phyloP scores from a whole-genome alignment of 1,140 invertebrate genomes.

The Lutraria rhynchaena region DNA sequence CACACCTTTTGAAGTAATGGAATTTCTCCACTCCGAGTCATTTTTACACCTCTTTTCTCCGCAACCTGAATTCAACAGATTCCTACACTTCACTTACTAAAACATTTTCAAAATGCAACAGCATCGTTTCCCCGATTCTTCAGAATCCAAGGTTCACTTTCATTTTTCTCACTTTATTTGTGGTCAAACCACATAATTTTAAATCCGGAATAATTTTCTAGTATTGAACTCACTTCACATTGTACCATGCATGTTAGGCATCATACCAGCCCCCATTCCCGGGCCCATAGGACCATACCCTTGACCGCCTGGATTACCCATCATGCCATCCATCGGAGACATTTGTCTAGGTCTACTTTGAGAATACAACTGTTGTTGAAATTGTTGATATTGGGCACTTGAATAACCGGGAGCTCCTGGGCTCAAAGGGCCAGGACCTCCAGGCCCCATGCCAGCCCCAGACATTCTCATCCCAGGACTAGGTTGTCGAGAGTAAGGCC shows the following conservation, averaged over 20 bases:
- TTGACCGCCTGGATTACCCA: constrained; percentile 68
- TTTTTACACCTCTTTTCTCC: too few species aligned
- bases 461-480: constrained; percentile 64
- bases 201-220: background rate
- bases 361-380: constrained; percentile 79
- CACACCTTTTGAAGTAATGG: constrained; percentile 21
- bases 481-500: constrained; percentile 53
- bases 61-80: too few species aligned
- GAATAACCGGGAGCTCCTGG: constrained; percentile 64
- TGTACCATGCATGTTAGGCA: constrained; percentile 73
- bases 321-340: constrained; percentile 75
- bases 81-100: too few species aligned
- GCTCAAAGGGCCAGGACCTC: constrained; percentile 52
- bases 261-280: constrained; percentile 69
- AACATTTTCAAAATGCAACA: too few species aligned
- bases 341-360: constrained; percentile 74
- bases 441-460: constrained; percentile 47
- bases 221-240: constrained; percentile 29
- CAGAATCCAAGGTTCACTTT: too few species aligned
- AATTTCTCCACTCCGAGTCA: too few species aligned
- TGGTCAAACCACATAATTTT: background rate
- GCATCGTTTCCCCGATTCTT: too few species aligned
- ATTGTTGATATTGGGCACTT: constrained; percentile 77
- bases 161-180: background rate
- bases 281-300: constrained; percentile 63